A percentile compares a stretch with the other conserved stretches of the same genome.
phyloP scores from a whole-genome alignment of 2,797 vertebrate genomes.

The Clarias pachynema region DNA sequence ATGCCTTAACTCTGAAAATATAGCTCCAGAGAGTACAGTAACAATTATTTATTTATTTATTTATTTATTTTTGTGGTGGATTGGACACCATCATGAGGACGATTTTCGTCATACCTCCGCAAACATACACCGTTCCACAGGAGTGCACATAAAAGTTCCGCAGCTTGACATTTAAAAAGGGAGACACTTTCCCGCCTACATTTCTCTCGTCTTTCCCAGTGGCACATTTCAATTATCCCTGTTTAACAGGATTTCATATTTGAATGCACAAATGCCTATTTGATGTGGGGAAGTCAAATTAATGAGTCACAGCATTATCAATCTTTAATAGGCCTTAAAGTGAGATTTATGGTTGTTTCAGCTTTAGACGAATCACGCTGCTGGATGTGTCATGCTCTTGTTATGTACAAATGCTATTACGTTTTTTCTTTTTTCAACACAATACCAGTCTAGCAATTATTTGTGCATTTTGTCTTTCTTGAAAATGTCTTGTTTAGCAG shows the following conservation, averaged over 20 bases:
- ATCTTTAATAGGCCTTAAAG: constrained; percentile 68
- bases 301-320: constrained; percentile 61
- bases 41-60: neutral
- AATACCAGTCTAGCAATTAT: constrained; percentile 23
- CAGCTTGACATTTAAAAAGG: neutral
- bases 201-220: constrained; percentile 23
- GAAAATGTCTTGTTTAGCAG: constrained; percentile 22
- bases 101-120: neutral
- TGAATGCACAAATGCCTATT: constrained; percentile 59
- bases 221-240: constrained; percentile 44
- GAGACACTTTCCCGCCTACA: neutral
- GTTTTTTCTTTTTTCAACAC: constrained; percentile 44
- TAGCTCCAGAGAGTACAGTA: too few species aligned
- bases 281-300: constrained; percentile 63
- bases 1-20: too few species aligned
- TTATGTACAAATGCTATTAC: constrained; percentile 46
- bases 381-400: constrained; percentile 32
- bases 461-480: constrained; percentile 14
- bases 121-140: neutral
- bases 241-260: constrained; percentile 63
- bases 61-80: neutral
- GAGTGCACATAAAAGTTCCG: neutral
- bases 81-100: neutral
- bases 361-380: constrained; percentile 53
- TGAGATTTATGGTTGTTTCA: constrained; percentile 55